Base-by-base conservation (phyloP, 2,797 vertebrate genomes). In the Syngnathus rostellatus region DNA sequence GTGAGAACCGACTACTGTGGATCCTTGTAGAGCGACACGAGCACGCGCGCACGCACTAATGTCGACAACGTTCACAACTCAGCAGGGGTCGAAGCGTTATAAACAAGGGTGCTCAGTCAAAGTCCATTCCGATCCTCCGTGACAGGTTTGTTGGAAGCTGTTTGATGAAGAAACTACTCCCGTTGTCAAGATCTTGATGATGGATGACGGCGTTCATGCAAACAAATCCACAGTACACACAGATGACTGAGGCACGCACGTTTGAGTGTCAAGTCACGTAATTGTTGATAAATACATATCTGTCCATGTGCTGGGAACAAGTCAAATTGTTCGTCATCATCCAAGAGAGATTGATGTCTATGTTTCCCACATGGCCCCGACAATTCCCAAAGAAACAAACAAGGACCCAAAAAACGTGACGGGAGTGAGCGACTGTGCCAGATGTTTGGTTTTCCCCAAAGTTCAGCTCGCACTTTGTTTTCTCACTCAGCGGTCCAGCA, bases 1-100 rank as follows among this genome's bases (percentile, higher is more conserved):
- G 76, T 85, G 88, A 88, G 88, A 90, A 89, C 79, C 43, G 72
- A 89, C 86, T 87, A 87, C 87, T 85, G 86, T 86, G 74, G 82
- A 85, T 38, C 14, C 25, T 48, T 83, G 86, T 83, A 71, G 82
- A 84, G 55, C 70, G 81, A 84, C 55, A 61, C 71, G 57, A 53
- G 64, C 62, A 62, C 57, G 69, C 19, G 62, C 45, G 64, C 63
- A 65, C 55, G 64, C 51, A 65, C 14, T 12, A 14, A 4, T 64
- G 59, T 16, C 58, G 63, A 48, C 39, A 43, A 37, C 6, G 8
- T 62, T 72, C 68, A 66, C 21, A 73, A 54, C 70, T 71, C 71
- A 70, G 68, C 71, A 51, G 68, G 64, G 50, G 2, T 6, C 60
- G 43, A 45, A 70, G 66, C 72, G 68, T 68, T 53, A 7, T 63